Evolutionary conservation across 2,113 vertebrate species (phyloP).

Genomic region (Catharus minimus): DNA sequence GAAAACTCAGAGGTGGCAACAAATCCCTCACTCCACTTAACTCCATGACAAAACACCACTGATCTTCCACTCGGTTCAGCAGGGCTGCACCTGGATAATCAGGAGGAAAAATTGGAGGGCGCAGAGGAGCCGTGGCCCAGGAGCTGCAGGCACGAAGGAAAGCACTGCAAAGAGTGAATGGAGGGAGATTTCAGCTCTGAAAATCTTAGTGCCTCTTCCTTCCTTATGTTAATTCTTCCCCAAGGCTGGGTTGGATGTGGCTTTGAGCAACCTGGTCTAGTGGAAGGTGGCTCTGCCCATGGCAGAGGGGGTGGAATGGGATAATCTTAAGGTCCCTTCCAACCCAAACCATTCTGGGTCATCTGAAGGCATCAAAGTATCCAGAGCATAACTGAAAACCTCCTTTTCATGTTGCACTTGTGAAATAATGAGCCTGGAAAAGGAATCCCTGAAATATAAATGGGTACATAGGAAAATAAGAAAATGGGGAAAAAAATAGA

Average conservation of each 20-base stretch:
- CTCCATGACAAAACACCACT: not conserved
- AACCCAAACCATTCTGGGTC: not conserved
- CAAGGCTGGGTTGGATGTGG: not conserved
- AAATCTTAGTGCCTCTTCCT: not conserved
- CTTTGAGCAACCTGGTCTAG: not conserved
- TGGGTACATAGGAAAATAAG: not conserved
- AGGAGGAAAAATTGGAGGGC: not conserved
- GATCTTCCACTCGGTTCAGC: not conserved
- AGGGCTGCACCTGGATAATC: not conserved
- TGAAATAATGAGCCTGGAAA: not conserved
- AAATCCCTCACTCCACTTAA: not conserved
- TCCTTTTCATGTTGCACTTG: not conserved
- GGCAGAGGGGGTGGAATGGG: not conserved
- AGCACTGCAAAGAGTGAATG: accelerated
- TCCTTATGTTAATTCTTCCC: not conserved
- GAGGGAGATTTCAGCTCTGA: not conserved
- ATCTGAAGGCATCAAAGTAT: not conserved
- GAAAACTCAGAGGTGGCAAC: not conserved
- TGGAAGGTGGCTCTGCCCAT: not conserved
- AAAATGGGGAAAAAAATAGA: not conserved
- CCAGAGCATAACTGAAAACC: not conserved
- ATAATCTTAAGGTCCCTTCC: not conserved
- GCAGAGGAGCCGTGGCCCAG: accelerated
- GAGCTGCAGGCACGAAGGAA: not conserved
- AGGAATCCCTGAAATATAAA: not conserved